These are phyloP conservation scores for Euura lappo DNA, from an alignment of 1,140 invertebrate genomes.

Conservation along the genomic window DNA sequence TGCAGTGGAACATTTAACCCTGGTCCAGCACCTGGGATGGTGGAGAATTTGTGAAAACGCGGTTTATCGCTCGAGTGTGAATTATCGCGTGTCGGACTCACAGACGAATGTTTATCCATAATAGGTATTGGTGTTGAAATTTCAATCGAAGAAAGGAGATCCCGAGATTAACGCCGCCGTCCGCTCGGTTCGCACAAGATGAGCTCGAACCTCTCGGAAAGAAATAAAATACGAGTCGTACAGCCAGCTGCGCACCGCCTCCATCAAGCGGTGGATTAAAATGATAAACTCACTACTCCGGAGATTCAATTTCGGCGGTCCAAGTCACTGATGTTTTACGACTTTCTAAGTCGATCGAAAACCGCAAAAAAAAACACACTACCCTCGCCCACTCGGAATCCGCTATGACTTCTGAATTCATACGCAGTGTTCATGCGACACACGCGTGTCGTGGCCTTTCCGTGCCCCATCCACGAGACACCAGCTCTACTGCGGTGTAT, in stretches of 20 bases:
- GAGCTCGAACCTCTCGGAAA: neutral
- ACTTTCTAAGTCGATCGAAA: conserved; percentile 17
- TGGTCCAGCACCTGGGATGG: conserved; percentile 25
- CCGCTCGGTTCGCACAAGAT: neutral
- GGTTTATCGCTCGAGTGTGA: too few relatives aligned
- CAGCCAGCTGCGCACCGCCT: neutral
- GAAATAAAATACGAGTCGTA: neutral
- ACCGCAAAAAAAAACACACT: conserved; percentile 14
- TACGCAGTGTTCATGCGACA: too few relatives aligned
- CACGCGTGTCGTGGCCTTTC: too few relatives aligned
- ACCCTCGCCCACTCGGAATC: neutral
- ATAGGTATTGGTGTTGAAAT: neutral
- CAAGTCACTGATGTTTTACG: conserved; percentile 16
- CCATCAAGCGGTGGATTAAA: neutral
- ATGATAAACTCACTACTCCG: neutral
- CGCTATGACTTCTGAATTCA: neutral
- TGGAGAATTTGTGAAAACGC: conserved; percentile 1
- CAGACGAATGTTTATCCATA: conserved; percentile 14
- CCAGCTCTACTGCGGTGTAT: too few relatives aligned
- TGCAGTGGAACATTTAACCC: conserved; percentile 23
- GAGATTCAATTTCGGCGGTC: conserved; percentile 16
- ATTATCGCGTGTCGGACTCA: neutral
- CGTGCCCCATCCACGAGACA: too few relatives aligned
- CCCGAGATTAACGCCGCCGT: neutral
- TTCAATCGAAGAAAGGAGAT: neutral